Base-by-base conservation (phyloP, 2,888 invertebrate species). In the Caenorhabditis angaria region DNA sequence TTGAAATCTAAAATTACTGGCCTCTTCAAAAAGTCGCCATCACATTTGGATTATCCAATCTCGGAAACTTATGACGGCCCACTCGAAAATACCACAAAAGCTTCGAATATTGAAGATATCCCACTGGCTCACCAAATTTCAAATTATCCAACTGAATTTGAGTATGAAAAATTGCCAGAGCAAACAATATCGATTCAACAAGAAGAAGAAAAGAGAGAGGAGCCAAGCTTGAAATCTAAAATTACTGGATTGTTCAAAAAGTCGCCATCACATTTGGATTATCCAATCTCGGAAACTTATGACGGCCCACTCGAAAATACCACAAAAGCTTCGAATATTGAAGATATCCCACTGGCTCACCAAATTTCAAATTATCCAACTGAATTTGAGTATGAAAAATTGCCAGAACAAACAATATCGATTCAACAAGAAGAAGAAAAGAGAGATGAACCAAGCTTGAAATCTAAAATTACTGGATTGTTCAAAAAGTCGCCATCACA, bases 321-420 rank as follows among this genome's bases (percentile, higher is more conserved):
- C 41, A 20, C 24, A 20, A 50, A 55, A 20, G 20, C 54, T 4
- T 14, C 20, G 53, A 69, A 72, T 50, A 51, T 72, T 47, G 69
- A 68, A 18, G 67, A 67, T 10, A 32, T 53, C 14, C 66, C 70
- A 24, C 54, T 70, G 10, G 6, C 35, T 35, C 35, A 35, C 14
- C 35, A 35, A 35, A 14, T 35, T 10, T 41, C 41, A 48, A 51
- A 53, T 24, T 59, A 62, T 35, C 66, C 66, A 35, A 54, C 66
- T n/a, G 70, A 66, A 47, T 70, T 56, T 56, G 67, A 71, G 57
- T 32, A 29, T 32, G 71, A 67, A 24, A 72, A 76, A 64, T 65
- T 58, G 54, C 62, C 57, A 10, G 59, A 56, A 20, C 58, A 65
- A 14, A 22, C 41, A 10, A 53, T 27, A 14, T 24, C n/a, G 8